Percentiles rank a stretch among this genome's conserved stretches.
Conservation (phyloP, 2,888 invertebrate species). For the Tolmerus cingulatus region DNA sequence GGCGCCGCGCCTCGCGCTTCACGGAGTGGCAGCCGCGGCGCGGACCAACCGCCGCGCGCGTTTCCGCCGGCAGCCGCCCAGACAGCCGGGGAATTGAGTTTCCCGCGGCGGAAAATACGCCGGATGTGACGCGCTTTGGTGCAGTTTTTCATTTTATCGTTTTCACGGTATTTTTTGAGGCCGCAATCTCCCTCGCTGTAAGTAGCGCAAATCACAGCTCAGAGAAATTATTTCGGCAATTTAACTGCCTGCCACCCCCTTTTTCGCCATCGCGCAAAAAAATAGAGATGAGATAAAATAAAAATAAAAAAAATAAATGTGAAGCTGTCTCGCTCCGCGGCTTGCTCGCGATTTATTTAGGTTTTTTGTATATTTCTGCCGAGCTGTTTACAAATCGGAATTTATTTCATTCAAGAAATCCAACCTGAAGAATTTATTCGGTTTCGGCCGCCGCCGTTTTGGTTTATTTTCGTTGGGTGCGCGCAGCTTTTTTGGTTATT, state of each 20-base stretch:
- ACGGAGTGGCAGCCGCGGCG: background rate
- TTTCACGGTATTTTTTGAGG: background rate
- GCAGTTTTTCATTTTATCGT: background rate
- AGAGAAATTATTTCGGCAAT: background rate
- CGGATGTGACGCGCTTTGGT: background rate
- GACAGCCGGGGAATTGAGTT: background rate
- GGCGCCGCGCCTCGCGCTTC: background rate
- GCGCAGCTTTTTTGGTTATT: constrained; percentile 5
- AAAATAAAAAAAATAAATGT: background rate
- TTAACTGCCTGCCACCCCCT: background rate
- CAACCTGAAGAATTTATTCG: constrained; percentile 29
- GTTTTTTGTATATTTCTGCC: background rate
- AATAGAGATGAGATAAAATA: background rate
- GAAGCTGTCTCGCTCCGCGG: background rate
- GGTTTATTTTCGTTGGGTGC: constrained; percentile 28
- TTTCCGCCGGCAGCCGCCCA: background rate
- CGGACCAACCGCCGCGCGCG: background rate
- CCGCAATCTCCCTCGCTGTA: background rate
- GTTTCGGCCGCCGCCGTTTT: background rate
- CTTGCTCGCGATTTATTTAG: background rate
- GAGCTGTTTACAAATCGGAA: constrained; percentile 30
- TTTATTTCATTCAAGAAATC: constrained; percentile 38
- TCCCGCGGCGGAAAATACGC: background rate
- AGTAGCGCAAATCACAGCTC: background rate
- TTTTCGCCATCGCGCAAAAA: background rate